phyloP scores from a whole-genome alignment of 1,140 invertebrate genomes.

The Cataglyphis hispanica region DNA sequence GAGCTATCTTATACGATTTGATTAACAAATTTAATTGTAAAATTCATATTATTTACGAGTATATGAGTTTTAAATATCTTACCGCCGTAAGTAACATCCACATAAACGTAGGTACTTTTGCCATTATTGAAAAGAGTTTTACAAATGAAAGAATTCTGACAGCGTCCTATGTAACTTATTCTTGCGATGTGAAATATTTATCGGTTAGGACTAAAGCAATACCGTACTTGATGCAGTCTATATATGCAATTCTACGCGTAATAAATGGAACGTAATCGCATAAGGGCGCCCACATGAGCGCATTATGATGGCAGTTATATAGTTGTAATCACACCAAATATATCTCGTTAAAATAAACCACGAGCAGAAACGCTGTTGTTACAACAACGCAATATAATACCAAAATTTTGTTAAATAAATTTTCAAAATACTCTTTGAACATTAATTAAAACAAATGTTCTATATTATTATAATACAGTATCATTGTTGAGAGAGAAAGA shows the following conservation, averaged over 20 bases:
- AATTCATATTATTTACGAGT: no score
- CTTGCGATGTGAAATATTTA: not conserved
- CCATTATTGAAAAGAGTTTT: conserved; percentile 3
- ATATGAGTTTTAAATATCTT: conserved; percentile 24
- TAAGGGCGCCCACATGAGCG: conserved; percentile 76
- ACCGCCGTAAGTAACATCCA: conserved; percentile 25
- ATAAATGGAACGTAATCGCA: conserved; percentile 72
- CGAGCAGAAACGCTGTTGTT: conserved; percentile 29
- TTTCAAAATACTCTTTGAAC: not conserved
- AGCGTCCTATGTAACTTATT: not conserved
- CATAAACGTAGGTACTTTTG: conserved; percentile 33
- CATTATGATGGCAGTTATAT: conserved; percentile 40
- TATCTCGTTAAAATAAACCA: conserved; percentile 17
- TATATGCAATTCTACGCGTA: conserved; percentile 42
- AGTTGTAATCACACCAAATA: conserved; percentile 59
- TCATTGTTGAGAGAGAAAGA: not conserved
- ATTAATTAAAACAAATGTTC: conserved; percentile 3
- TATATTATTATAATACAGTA: not conserved
- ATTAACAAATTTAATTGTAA: not conserved
- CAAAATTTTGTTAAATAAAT: not conserved
- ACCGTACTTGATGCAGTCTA: conserved; percentile 21
- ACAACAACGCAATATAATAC: not conserved
- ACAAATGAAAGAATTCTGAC: not conserved
- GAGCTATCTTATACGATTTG: no score
- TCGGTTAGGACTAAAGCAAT: conserved; percentile 25